Percentiles rank a stretch among this genome's conserved stretches.
These are phyloP conservation scores for Actinernus sp. DNA, from an alignment of 92 coral and sea anemone genomes.

Conservation along the genomic window DNA sequence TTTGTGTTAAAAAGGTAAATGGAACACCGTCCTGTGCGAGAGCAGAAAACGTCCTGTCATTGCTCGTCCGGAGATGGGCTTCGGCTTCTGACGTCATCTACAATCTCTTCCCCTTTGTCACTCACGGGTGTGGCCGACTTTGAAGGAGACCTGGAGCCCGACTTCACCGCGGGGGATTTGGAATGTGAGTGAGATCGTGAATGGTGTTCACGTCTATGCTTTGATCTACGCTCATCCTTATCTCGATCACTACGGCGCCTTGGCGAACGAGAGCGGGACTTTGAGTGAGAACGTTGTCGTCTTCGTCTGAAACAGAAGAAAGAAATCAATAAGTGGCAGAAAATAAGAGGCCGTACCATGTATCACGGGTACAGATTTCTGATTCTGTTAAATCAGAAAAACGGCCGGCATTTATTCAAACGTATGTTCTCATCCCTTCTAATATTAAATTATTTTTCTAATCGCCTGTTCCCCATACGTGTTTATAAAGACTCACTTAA, in stretches of 20 bases:
- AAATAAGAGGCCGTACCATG: no score
- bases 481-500: no score
- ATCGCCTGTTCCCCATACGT: no score
- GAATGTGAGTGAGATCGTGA: conserved; percentile 76
- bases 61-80: conserved; percentile 56
- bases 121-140: conserved; percentile 55
- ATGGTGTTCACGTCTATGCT: conserved; percentile 40
- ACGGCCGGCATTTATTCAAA: no score
- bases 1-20: no score
- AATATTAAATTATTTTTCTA: no score
- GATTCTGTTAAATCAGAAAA: no score
- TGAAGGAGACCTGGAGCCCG: conserved; percentile 74
- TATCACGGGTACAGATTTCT: no score
- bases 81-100: conserved; percentile 57
- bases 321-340: no score
- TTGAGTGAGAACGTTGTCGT: conserved; percentile 72
- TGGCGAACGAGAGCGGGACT: conserved; percentile 83
- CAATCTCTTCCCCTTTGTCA: conserved; percentile 73
- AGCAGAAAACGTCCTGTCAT: no score
- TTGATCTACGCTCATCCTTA: conserved; percentile 15
- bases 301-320: conserved; percentile 81
- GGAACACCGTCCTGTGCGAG: no score
- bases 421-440: no score
- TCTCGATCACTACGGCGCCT: conserved; percentile 54
- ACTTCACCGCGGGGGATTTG: conserved; percentile 58